Conservation (phyloP, 2,797 vertebrate genomes). For the Pseudomugil tenellus region DNA sequence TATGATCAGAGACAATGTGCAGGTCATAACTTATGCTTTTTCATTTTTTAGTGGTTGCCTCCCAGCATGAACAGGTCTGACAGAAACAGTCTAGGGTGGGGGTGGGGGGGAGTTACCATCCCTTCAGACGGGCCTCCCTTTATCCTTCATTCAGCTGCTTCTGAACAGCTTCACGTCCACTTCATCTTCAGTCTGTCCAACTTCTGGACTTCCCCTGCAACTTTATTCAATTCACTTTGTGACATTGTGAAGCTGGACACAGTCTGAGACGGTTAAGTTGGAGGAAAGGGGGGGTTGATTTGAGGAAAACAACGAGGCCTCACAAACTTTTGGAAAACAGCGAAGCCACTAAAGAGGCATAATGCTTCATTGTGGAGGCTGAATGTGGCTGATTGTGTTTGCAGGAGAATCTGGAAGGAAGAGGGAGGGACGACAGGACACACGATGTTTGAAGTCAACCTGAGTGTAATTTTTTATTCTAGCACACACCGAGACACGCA, state of each 20-base stretch:
- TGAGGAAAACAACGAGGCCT: constrained; percentile 72
- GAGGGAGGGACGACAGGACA: constrained; percentile 46
- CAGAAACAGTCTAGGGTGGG: not conserved
- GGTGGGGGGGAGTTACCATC: not conserved
- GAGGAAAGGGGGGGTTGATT: not conserved
- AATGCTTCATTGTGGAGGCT: constrained; percentile 77
- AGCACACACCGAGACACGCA: not conserved
- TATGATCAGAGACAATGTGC: not conserved
- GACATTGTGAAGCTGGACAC: constrained; percentile 67
- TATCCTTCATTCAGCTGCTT: constrained; percentile 28
- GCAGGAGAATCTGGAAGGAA: constrained; percentile 66
- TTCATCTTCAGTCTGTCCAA: constrained; percentile 18
- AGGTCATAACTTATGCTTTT: not conserved
- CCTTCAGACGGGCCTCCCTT: constrained; percentile 1
- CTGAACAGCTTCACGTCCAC: constrained; percentile 23
- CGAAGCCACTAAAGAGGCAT: constrained; percentile 65
- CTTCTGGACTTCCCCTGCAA: constrained; percentile 27
- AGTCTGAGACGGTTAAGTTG: constrained; percentile 17
- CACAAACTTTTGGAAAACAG: constrained; percentile 66
- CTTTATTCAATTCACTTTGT: constrained; percentile 62
- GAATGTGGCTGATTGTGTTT: constrained; percentile 77
- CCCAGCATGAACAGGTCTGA: not conserved
- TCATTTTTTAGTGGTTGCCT: not conserved
- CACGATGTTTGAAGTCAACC: constrained; percentile 68
- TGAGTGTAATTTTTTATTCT: constrained; percentile 25